Base-by-base conservation (phyloP, 2,888 invertebrate genomes). In the Odontocerum albicorne region DNA sequence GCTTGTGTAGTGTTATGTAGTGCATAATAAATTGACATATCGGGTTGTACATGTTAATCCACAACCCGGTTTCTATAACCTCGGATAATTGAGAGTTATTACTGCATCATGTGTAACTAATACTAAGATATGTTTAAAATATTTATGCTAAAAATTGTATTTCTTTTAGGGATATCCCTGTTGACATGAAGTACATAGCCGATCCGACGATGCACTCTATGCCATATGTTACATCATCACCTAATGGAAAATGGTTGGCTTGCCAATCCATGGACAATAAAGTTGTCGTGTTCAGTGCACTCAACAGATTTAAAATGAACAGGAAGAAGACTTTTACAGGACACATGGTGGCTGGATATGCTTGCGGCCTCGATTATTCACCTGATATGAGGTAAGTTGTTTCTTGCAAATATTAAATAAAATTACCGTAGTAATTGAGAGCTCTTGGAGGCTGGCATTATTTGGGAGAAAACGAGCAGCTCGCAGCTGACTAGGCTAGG, bases 191-290 rank as follows among this genome's bases (percentile, higher is more conserved):
- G 71, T 96, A 99, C 72, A 98, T 99, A 62, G 99, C 99, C 1
- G 99, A 99, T 74, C 98, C 99, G 0, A 88, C 94, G 0, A 96
- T 99, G 95, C 99, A 99, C 74, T 97, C 98, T 3, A 93, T 99
- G 87, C 99, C 99, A 0, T 90, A 96, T 0, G 97, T 98, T 0
- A 92, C 95, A 0, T 82, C 89, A 4, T 90, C 97, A 0, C 98
- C 97, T 1, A 98, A 98, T 78, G 92, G 93, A 68, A 98, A 98
- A 74, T 99, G 99, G 98, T 80, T 99, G 59, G 97, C 98, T 0
- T 99, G 98, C 68, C 99, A 99, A 74, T 94, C 95, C 60, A 93
- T 99, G 91, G 98, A 99, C 79, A 99, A 99, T 76, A 96, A 96
- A 74, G 90, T 99, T 50, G 88, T 95, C 22, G 96, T 99, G 65